Conservation (phyloP, 2,797 vertebrate genomes). For the Echiichthys vipera region DNA sequence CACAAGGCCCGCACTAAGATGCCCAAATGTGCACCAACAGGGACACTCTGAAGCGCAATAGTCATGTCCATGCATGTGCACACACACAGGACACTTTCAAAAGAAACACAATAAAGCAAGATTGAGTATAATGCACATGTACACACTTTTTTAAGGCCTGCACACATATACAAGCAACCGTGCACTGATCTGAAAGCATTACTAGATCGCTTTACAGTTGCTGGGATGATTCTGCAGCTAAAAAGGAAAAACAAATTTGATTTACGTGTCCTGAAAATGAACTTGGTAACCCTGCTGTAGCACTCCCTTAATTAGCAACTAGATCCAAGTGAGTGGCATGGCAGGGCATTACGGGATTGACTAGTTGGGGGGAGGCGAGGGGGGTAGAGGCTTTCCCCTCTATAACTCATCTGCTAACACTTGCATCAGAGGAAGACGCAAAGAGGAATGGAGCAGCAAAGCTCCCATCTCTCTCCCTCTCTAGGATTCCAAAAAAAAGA, state of each 20-base stretch:
- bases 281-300: slow-evolving; percentile 52
- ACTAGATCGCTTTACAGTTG: neutral
- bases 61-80: neutral
- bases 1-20: slow-evolving; percentile 36
- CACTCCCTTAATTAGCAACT: slow-evolving; percentile 71
- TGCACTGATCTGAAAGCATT: slow-evolving; percentile 9
- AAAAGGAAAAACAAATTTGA: slow-evolving; percentile 46
- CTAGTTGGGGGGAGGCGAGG: slow-evolving; percentile 17
- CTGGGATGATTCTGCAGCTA: slow-evolving; percentile 24
- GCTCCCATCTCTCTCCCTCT: slow-evolving; percentile 12
- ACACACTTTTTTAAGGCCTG: neutral
- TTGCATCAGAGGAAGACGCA: slow-evolving; percentile 22
- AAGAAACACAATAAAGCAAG: neutral
- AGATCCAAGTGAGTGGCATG: slow-evolving; percentile 63
- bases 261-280: slow-evolving; percentile 60
- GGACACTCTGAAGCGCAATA: neutral
- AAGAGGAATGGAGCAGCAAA: slow-evolving; percentile 35
- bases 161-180: neutral
- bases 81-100: neutral
- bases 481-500: slow-evolving; percentile 23
- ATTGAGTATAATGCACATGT: neutral
- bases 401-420: slow-evolving; percentile 51
- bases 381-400: slow-evolving; percentile 17
- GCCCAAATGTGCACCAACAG: slow-evolving; percentile 34
- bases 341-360: slow-evolving; percentile 58